These are phyloP conservation scores for Lacerta bilineata DNA, from an alignment of 2,797 vertebrate genomes.

Conservation along the genomic window DNA sequence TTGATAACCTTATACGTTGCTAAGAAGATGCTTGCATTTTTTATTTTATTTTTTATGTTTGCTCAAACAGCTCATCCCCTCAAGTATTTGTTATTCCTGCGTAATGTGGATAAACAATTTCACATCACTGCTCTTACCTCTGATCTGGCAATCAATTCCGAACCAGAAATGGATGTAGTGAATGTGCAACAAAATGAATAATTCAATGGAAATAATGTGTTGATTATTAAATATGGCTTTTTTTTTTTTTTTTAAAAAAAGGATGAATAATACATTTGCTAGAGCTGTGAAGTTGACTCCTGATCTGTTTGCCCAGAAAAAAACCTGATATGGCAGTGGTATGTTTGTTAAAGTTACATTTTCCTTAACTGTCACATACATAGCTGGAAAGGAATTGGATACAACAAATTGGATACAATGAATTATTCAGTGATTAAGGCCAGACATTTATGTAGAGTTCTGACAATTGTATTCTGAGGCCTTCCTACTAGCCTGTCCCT, in stretches of 20 bases:
- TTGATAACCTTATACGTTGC: background rate
- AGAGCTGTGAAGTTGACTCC: conserved; percentile 22
- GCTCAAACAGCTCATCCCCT: background rate
- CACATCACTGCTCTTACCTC: conserved; percentile 2
- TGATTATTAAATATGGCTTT: conserved; percentile 37
- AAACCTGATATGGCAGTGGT: background rate
- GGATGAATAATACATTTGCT: conserved; percentile 38
- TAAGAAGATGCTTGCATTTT: background rate
- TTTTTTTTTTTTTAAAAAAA: background rate
- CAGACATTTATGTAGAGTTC: background rate
- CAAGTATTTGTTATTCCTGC: background rate
- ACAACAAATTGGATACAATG: conserved; percentile 43
- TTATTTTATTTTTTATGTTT: background rate
- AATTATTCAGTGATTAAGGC: conserved; percentile 20
- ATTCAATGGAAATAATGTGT: conserved; percentile 31
- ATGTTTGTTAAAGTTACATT: conserved; percentile 5
- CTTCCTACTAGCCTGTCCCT: too few species aligned
- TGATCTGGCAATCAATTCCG: conserved; percentile 12
- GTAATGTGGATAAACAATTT: conserved; percentile 9
- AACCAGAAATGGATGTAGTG: conserved; percentile 13
- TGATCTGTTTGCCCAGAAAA: conserved; percentile 37
- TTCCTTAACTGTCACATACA: conserved; percentile 34
- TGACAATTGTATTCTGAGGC: background rate
- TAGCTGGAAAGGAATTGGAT: conserved; percentile 36
- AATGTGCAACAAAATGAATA: conserved; percentile 24